Percentiles rank a stretch among this genome's conserved stretches.
Conservation (phyloP, 2,113 vertebrate species). For the Tretioscincus oriximinensis region DNA sequence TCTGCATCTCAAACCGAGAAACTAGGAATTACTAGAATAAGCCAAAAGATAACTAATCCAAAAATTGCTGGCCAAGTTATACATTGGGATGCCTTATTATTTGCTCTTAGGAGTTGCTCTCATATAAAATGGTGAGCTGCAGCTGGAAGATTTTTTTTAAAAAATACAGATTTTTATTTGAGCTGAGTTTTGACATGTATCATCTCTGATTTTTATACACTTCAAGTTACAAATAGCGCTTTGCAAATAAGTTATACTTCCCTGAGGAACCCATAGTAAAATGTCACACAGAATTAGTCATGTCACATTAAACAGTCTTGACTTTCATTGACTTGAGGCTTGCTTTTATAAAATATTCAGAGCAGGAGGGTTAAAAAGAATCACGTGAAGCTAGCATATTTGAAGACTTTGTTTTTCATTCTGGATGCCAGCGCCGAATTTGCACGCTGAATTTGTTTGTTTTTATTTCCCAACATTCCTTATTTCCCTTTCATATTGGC, state of each 20-base stretch:
- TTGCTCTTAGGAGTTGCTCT: neutral
- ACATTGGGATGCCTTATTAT: neutral
- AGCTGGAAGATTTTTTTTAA: neutral
- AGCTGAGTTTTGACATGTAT: slow-evolving; percentile 28
- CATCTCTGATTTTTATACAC: slow-evolving; percentile 43
- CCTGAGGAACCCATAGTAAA: slow-evolving; percentile 23
- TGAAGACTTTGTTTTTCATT: neutral
- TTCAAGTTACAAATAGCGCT: slow-evolving; percentile 21
- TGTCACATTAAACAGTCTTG: slow-evolving; percentile 15
- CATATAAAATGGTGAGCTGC: neutral
- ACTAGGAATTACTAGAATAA: neutral
- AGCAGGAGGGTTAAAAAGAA: slow-evolving; percentile 7
- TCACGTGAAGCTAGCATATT: neutral
- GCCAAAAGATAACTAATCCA: neutral
- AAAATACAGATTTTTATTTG: neutral
- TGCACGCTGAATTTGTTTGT: neutral
- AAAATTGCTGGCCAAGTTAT: neutral
- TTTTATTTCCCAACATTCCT: neutral
- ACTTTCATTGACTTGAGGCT: neutral
- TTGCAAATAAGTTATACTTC: slow-evolving; percentile 21
- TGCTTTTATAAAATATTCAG: neutral
- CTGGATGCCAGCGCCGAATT: neutral
- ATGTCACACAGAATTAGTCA: slow-evolving; percentile 12
- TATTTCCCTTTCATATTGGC: neutral
- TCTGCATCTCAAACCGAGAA: neutral